A percentile compares a stretch with the other conserved stretches of the same genome.
Evolutionary conservation across 2,888 invertebrate species (phyloP).

Genomic region (Drosophila acutilabella): DNA sequence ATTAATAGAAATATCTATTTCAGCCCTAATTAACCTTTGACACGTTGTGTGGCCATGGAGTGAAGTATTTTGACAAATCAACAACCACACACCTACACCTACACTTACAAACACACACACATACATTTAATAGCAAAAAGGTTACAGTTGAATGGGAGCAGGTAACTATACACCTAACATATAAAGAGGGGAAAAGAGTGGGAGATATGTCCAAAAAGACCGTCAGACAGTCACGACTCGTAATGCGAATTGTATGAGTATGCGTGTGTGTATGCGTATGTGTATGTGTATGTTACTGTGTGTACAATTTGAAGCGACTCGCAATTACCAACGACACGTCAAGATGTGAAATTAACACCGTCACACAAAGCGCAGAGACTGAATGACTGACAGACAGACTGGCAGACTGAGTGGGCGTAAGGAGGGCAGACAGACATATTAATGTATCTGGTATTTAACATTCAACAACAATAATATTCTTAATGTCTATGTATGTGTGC

Average conservation of each 20-base stretch:
- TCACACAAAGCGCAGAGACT: slow-evolving; percentile 67
- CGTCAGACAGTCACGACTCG: slow-evolving; percentile 70
- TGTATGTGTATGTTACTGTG: slow-evolving; percentile 26
- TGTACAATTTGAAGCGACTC: slow-evolving; percentile 77
- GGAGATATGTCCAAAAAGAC: slow-evolving; percentile 44
- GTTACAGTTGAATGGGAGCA: slow-evolving; percentile 49
- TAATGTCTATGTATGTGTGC: slow-evolving; percentile 20
- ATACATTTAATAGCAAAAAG: slow-evolving; percentile 54
- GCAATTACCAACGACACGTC: slow-evolving; percentile 81
- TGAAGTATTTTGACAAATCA: slow-evolving; percentile 76
- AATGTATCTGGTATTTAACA: slow-evolving; percentile 80
- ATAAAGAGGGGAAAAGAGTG: neutral
- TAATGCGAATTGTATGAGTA: slow-evolving; percentile 44
- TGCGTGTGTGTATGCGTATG: slow-evolving; percentile 23
- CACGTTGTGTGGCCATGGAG: slow-evolving; percentile 52
- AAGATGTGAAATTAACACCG: slow-evolving; percentile 81
- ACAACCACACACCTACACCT: slow-evolving; percentile 40
- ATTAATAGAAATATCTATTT: slow-evolving; percentile 77
- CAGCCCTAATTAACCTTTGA: slow-evolving; percentile 79
- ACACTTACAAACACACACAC: slow-evolving; percentile 20
- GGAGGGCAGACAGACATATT: slow-evolving; percentile 62
- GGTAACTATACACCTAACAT: slow-evolving; percentile 17
- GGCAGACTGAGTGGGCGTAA: slow-evolving; percentile 12
- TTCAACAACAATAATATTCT: slow-evolving; percentile 73
- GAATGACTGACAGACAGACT: slow-evolving; percentile 26